A percentile compares a stretch with the other conserved stretches of the same genome.
phyloP scores from a whole-genome alignment of 2,797 vertebrate genomes.

The Botia almorhae region DNA sequence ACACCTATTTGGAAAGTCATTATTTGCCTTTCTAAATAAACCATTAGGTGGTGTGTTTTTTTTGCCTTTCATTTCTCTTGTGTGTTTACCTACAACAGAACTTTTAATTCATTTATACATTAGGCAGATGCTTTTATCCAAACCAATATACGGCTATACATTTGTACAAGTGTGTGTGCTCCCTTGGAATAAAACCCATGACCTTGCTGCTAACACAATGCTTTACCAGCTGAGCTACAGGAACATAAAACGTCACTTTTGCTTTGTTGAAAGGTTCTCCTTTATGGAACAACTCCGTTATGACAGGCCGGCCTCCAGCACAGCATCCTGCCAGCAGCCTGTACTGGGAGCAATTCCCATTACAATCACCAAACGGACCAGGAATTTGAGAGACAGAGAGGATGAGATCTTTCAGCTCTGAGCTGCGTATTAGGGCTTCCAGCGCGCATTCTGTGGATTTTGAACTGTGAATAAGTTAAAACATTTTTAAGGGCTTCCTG shows the following conservation, averaged over 20 bases:
- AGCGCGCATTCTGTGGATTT: background rate
- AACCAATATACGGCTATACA: too few species aligned
- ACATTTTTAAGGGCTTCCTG: background rate
- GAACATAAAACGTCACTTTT: background rate
- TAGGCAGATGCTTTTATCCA: too few species aligned
- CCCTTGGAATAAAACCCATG: too few species aligned
- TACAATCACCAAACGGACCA: slow-evolving; percentile 80
- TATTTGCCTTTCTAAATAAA: background rate
- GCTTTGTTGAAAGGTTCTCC: slow-evolving; percentile 47
- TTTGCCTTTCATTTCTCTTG: background rate
- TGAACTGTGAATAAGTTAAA: background rate
- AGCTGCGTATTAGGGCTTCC: slow-evolving; percentile 56
- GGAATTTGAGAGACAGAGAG: slow-evolving; percentile 80
- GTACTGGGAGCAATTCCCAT: slow-evolving; percentile 77
- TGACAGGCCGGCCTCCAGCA: slow-evolving; percentile 5
- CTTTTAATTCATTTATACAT: too few species aligned
- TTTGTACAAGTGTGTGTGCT: too few species aligned
- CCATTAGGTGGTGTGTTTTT: background rate
- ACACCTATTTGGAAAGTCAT: background rate
- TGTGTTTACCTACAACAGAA: too few species aligned
- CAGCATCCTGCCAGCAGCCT: slow-evolving; percentile 66
- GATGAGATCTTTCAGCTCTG: slow-evolving; percentile 93
- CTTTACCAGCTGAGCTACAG: too few species aligned
- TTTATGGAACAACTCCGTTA: slow-evolving; percentile 33
- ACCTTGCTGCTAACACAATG: too few species aligned